A percentile compares a stretch with the other conserved stretches of the same genome.
These are phyloP conservation scores for Tupaia tana DNA, from an alignment of 2,113 vertebrate species.

Conservation along the genomic window DNA sequence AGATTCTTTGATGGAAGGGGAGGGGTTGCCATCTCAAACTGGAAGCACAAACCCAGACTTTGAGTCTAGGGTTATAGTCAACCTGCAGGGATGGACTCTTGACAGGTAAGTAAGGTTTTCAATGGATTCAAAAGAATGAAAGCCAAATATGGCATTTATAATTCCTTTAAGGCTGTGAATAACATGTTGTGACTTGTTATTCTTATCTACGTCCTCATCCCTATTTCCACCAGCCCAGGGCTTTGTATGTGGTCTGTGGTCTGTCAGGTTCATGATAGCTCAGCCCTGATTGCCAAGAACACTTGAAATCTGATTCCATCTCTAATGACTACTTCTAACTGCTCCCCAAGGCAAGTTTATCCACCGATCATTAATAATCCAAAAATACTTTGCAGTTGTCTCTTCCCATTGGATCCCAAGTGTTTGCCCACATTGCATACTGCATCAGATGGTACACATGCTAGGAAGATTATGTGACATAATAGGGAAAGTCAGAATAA, in stretches of 20 bases:
- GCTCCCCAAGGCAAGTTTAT: constrained; percentile 68
- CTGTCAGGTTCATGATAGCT: constrained; percentile 52
- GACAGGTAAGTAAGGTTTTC: constrained; percentile 68
- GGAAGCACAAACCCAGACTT: constrained; percentile 39
- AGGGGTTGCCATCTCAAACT: constrained; percentile 44
- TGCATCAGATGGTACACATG: neutral
- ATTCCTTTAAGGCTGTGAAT: neutral
- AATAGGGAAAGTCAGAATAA: constrained; percentile 15
- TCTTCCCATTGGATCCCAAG: constrained; percentile 38
- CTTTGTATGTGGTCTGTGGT: constrained; percentile 60
- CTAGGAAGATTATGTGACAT: constrained; percentile 20
- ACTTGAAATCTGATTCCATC: constrained; percentile 74
- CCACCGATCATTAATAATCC: constrained; percentile 51
- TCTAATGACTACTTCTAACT: constrained; percentile 65
- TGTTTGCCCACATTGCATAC: constrained; percentile 58
- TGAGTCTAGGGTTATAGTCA: constrained; percentile 37
- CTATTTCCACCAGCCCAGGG: neutral
- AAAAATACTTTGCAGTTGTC: constrained; percentile 64
- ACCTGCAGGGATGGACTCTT: constrained; percentile 20
- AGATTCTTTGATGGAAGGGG: constrained; percentile 14
- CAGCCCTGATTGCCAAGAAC: constrained; percentile 59
- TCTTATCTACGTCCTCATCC: neutral
- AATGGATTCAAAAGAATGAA: constrained; percentile 28
- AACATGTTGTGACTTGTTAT: neutral
- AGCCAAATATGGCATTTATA: constrained; percentile 8